Base-by-base conservation (phyloP, 2,888 invertebrate species). In the Lithophane semibrunnea region DNA sequence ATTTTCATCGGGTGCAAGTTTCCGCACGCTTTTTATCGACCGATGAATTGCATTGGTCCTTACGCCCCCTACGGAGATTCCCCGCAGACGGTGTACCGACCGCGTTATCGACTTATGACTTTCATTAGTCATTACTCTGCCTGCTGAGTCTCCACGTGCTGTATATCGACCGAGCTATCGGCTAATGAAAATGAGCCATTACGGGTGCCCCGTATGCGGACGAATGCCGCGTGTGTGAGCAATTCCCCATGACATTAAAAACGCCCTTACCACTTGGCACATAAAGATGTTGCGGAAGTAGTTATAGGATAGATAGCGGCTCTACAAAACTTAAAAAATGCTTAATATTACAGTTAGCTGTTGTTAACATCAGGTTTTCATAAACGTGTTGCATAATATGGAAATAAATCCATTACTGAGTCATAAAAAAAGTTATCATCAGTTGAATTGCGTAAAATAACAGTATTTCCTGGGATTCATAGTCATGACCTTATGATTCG, bases 381-480 rank as follows among this genome's bases (percentile, higher is more conserved):
- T 2, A 37, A n/a, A 12, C 1, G 21, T 52, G 29, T 52, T 21
- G 24, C 21, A 75, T 61, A 29, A 44, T 1, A 2, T 10, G 3
- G 1, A 16, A 44, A 42, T 2, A 54, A 42, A 54, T 18, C 61
- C 3, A 54, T 77, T 21, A 47, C 10, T 37, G 44, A 63, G 18
- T 75, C 60, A 58, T 52, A n/a, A n/a, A 18, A 18, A 1, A n/a
- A 8, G 8, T 5, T 5, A 10, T 63, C 1, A 44, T 24, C 2
- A 21, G 8, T 44, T 13, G 3, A 44, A 29, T 60, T 60, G 1
- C 10, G 10, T 44, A n/a, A 69, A 49, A 58, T 52, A 24, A 12
- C 21, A 0, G 18, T 4, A 29, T 47, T 61, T 71, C 47, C 12
- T 21, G 1, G 80, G 29, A 61, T 37, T 77, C 71, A 70, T 67